Conservation (phyloP, 37 sponge, comb jelly and placozoan species). For the Spongia lamella region DNA sequence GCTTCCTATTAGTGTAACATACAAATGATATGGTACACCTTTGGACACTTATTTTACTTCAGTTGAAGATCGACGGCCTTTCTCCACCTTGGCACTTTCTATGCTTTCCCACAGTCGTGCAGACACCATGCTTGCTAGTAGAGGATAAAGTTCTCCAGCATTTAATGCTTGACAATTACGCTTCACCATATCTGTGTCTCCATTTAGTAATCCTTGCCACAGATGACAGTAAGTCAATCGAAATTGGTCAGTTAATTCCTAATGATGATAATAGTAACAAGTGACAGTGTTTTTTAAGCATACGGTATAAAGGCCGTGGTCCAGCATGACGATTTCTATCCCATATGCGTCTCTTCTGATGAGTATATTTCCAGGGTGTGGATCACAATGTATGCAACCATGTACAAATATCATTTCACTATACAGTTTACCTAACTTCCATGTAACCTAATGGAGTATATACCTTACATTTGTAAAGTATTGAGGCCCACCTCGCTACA, state of each 20-base stretch:
- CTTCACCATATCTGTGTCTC: conserved; percentile 63
- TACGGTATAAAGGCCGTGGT: conserved; percentile 89
- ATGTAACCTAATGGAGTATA: conserved; percentile 33
- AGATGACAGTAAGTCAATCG: conserved; percentile 88
- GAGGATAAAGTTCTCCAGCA: conserved; percentile 77
- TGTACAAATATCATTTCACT: conserved; percentile 90
- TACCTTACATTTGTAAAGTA: neutral
- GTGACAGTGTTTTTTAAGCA: conserved; percentile 13
- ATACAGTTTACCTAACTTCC: conserved; percentile 76
- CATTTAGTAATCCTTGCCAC: conserved; percentile 82
- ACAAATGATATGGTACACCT: neutral
- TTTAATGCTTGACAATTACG: conserved; percentile 61
- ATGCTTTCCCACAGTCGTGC: conserved; percentile 88
- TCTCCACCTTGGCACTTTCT: conserved; percentile 33
- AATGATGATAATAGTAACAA: neutral
- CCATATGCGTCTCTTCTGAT: conserved; percentile 34
- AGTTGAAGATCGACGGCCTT: conserved; percentile 6
- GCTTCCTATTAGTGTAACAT: neutral
- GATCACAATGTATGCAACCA: conserved; percentile 96
- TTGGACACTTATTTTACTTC: conserved; percentile 41
- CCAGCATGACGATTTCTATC: conserved; percentile 79
- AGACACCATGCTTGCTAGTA: conserved; percentile 88
- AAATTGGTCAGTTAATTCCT: conserved; percentile 68
- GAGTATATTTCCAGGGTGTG: conserved; percentile 95
- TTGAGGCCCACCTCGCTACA: conserved; percentile 69